Percentiles rank a stretch among this genome's conserved stretches.
Evolutionary conservation across 92 coral and sea anemone species (phyloP).

Genomic region (Epizoanthus stellaris): DNA sequence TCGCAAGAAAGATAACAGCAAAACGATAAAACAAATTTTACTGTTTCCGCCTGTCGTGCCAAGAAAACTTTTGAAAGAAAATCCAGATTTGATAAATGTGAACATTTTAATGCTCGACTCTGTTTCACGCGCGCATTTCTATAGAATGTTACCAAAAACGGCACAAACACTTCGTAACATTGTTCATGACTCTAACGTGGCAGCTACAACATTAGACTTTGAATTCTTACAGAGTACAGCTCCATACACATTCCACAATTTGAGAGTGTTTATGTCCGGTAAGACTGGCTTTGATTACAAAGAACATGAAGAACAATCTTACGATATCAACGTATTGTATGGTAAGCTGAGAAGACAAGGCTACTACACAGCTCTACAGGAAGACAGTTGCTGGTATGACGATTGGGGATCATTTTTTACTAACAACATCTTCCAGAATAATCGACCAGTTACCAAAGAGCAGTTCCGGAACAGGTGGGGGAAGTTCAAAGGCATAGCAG

Average conservation of each 20-base stretch:
- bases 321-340: constrained; percentile 69
- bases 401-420: constrained; percentile 88
- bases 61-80: constrained; percentile 34
- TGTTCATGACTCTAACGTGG: constrained; percentile 61
- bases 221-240: constrained; percentile 88
- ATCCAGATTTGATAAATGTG: constrained; percentile 57
- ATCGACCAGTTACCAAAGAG: constrained; percentile 48
- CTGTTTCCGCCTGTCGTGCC: constrained; percentile 74
- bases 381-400: constrained; percentile 97
- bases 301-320: constrained; percentile 69
- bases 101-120: constrained; percentile 83
- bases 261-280: constrained; percentile 88
- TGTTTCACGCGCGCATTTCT: constrained; percentile 85
- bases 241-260: constrained; percentile 85
- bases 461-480: constrained; percentile 73
- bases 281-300: constrained; percentile 74
- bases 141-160: constrained; percentile 83
- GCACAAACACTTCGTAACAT: constrained; percentile 66
- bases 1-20: constrained; percentile 42
- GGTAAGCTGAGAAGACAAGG: constrained; percentile 72
- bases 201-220: constrained; percentile 80
- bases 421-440: constrained; percentile 75
- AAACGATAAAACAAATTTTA: constrained; percentile 64
- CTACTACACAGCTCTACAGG: constrained; percentile 87
- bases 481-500: constrained; percentile 54